Evolutionary conservation across 1,140 invertebrate species (phyloP), one percentile per base, ranked within the genome.

Genomic region (Teleogryllus occipitalis): DNA sequence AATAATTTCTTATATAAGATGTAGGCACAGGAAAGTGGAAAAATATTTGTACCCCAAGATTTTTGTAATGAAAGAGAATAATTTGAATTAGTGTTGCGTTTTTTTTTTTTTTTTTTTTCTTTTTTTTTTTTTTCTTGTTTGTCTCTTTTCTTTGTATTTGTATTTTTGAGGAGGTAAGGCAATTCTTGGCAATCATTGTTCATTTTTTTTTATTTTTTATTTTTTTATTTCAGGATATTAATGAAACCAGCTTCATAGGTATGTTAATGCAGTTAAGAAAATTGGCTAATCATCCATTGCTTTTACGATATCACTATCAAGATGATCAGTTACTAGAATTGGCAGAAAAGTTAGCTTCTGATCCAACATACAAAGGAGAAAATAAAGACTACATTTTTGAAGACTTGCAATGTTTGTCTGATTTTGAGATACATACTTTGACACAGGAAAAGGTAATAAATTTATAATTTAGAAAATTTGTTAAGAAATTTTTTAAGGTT

Each of bases 251-350:
- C 81, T 92, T 93, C 72, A 89, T 92, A 82, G 91, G 92, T 7
- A 94, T 96, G 87, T 92, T 97, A 90, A 96, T 96, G 91, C 92
- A 95, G 83, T 89, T 98, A 85, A 88, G 96, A 7, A 96, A 96
- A 85, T 87, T 95, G 75, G 94, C 95, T 8, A 97, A 97, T 87
- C 96, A 97, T 87, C 96, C 96, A 0, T 86, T 98, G 54, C 86
- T 98, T 3, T 85, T 95, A 78, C 89, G 96, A 74, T 91, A 91
- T 82, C 90, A 94, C 85, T 98, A 96, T 84, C 89, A 90, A n/a
- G 91, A 95, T 82, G 85, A 88, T 7, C 89, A 91, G 77, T 82
- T 97, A 8, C 47, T 88, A 86, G 82, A 90, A 82, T 96, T 99
- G 81, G 90, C 97, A 0, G 89, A 90, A 81, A 86, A 90, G 12